phyloP scores from a whole-genome alignment of 2,113 vertebrate species.

The Orthonyx spaldingii region DNA sequence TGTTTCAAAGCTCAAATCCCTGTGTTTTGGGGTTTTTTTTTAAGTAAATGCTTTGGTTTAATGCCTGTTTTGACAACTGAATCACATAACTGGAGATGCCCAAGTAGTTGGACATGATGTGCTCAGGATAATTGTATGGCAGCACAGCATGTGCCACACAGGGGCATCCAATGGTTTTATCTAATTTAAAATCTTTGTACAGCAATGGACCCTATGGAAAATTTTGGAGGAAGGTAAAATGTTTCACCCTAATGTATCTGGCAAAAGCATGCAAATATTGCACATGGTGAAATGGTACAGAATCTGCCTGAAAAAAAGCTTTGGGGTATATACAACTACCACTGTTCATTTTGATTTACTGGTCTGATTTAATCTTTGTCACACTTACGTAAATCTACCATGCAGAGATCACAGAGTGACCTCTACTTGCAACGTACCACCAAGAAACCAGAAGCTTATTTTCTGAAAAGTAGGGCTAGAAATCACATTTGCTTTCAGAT shows the following conservation, averaged over 20 bases:
- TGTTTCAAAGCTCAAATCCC: not conserved
- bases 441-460: not conserved
- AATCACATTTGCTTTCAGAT: not conserved
- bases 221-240: not conserved
- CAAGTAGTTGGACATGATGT: not conserved
- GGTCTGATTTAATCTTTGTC: not conserved
- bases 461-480: not conserved
- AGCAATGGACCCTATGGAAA: not conserved
- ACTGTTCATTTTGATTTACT: not conserved
- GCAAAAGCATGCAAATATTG: not conserved
- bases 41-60: not conserved
- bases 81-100: not conserved
- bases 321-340: not conserved
- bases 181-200: not conserved
- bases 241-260: not conserved
- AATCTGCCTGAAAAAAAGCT: not conserved
- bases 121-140: not conserved
- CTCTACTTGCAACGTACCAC: not conserved
- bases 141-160: not conserved
- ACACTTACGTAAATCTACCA: not conserved
- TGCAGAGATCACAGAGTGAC: not conserved
- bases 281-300: not conserved
- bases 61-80: not conserved
- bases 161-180: not conserved
- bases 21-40: not conserved